Conservation (phyloP, 2,888 invertebrate species). For the Zele albiditarsus region DNA sequence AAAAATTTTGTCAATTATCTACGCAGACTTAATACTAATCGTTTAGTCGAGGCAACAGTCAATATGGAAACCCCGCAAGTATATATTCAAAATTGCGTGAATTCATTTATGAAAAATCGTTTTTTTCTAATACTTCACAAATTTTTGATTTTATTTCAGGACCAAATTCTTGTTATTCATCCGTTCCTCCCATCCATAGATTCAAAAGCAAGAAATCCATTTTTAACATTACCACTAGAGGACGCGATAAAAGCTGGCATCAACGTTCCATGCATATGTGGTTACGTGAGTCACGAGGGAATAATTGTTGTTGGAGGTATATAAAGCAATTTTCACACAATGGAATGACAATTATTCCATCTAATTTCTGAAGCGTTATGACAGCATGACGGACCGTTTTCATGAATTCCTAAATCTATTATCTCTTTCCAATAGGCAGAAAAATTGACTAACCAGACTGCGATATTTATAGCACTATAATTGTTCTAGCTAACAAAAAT, state of each 20-base stretch:
- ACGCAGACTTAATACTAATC: constrained; percentile 52
- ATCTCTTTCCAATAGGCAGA: too few species aligned
- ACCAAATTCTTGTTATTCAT: constrained; percentile 10
- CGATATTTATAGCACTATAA: too few species aligned
- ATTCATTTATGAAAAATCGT: too few species aligned
- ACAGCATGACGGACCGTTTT: too few species aligned
- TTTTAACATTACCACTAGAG: constrained; percentile 8
- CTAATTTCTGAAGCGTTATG: too few species aligned
- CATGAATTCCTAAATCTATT: neutral
- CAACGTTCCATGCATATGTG: constrained; percentile 29
- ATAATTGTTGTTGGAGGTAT: constrained; percentile 8
- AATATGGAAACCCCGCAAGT: constrained; percentile 51
- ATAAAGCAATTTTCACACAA: neutral
- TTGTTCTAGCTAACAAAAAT: neutral
- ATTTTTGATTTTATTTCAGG: constrained; percentile 11
- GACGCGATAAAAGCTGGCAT: constrained; percentile 26
- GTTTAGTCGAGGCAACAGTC: constrained; percentile 50
- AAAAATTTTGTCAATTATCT: constrained; percentile 58
- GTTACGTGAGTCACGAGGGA: constrained; percentile 30
- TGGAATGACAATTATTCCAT: too few species aligned
- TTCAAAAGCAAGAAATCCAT: constrained; percentile 16
- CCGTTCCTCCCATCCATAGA: constrained; percentile 24
- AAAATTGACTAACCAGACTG: too few species aligned
- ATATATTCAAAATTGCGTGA: too few species aligned
- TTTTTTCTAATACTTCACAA: neutral